Percentiles rank a stretch among this genome's conserved stretches.
These are phyloP conservation scores for Penaeus japonicus DNA, from an alignment of 1,140 invertebrate species.

Conservation along the genomic window DNA sequence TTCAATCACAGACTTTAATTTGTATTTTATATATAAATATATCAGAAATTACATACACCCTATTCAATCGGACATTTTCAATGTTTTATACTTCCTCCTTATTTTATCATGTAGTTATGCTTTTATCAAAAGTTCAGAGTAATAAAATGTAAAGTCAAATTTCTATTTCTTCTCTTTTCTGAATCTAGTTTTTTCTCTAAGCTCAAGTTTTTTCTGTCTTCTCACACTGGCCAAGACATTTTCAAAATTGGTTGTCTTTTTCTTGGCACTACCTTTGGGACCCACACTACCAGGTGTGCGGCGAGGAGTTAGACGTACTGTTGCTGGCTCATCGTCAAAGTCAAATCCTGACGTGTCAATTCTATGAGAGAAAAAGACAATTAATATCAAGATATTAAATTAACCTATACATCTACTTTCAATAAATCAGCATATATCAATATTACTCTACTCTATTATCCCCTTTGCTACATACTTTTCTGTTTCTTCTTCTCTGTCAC, in stretches of 20 bases:
- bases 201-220: constrained; percentile 55
- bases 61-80: no score
- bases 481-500: constrained; percentile 43
- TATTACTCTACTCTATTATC: neutral
- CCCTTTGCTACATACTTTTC: neutral
- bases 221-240: constrained; percentile 56
- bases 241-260: constrained; percentile 58
- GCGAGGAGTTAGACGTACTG: constrained; percentile 45
- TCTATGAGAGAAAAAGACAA: neutral
- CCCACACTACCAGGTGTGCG: constrained; percentile 42
- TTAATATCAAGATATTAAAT: neutral
- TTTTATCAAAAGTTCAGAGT: neutral
- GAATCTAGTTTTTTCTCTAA: constrained; percentile 43
- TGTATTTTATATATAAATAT: no score
- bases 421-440: neutral
- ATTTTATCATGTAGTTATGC: neutral
- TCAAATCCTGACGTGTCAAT: constrained; percentile 58
- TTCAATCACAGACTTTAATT: neutral
- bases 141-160: neutral
- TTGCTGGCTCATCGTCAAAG: constrained; percentile 54
- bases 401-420: neutral
- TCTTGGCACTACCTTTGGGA: constrained; percentile 57
- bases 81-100: no score
- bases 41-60: no score
- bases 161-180: constrained; percentile 31